Percentiles rank a stretch among this genome's conserved stretches.
phyloP scores from a whole-genome alignment of 2,888 invertebrate genomes.

The Sphaerophoria taeniata region DNA sequence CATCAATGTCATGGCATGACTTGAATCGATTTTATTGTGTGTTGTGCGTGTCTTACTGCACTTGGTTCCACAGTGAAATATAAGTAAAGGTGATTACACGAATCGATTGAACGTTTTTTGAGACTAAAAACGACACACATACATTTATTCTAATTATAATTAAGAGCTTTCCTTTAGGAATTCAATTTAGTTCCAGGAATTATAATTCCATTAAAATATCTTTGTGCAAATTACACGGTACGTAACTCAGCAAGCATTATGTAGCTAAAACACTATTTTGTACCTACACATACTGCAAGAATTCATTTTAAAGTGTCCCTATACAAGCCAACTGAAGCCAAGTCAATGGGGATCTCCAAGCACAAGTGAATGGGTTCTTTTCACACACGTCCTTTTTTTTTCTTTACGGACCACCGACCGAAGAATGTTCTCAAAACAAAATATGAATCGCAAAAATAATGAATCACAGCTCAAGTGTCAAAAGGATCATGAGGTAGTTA shows the following conservation, averaged over 20 bases:
- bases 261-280: no score
- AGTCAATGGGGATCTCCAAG: constrained; percentile 5
- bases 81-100: constrained; percentile 48
- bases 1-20: constrained; percentile 6
- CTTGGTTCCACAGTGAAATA: constrained; percentile 59
- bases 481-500: constrained; percentile 45
- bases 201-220: no score
- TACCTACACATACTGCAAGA: no score
- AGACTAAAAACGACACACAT: no score
- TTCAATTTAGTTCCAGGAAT: no score
- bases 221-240: no score
- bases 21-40: constrained; percentile 16
- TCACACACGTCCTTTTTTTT: constrained; percentile 36
- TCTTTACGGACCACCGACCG: constrained; percentile 12
- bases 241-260: no score
- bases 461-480: constrained; percentile 60
- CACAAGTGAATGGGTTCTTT: constrained; percentile 37
- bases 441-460: constrained; percentile 23
- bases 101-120: no score
- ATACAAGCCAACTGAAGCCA: not conserved
- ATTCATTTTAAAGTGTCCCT: not conserved
- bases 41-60: constrained; percentile 50
- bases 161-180: no score
- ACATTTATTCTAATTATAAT: no score
- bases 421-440: constrained; percentile 29